Base-by-base conservation (phyloP, 2,113 vertebrate genomes). In the Myrmecophaga tridactyla region DNA sequence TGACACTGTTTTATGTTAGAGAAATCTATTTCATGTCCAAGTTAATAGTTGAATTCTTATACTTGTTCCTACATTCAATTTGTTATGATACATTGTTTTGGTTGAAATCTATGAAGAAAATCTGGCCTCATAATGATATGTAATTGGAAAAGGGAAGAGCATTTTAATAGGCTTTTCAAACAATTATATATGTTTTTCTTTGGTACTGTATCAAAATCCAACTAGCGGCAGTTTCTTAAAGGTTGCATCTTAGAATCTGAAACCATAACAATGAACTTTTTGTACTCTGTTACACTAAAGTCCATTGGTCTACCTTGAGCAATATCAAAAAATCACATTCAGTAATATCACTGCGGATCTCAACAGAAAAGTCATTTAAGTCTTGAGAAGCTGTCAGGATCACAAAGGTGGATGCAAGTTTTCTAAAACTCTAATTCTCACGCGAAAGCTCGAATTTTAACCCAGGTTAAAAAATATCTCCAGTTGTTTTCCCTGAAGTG, bases 341-440 rank as follows among this genome's bases (percentile, higher is more conserved):
- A 39, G 63, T 25, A 94, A 46, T 34, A 60, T 43, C 53, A n/a
- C 39, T 15, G 21, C 46, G 5, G 48, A 29, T 67, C 36, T 46
- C 63, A 56, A 29, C 48, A 76, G 72, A 89, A 89, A 70, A 53
- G 7, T 27, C 29, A 90, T 3, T n/a, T 58, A 92, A 63, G 25
- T 82, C 67, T 0, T 85, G 34, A 23, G 46, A 90, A 96, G 51
- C 41, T 29, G 1, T 70, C 58, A 76, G 43, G 20, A 73, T 94
- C 48, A 92, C 34, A 2, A 9, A 82, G 34, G 15, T n/a, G n/a
- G 14, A 82, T 21, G 62, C 3, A 82, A 77, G 73, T 53, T 82
- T 85, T 92, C 46, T 67, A 41, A 90, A 91, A 78, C 58, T 58
- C 58, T 46, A 58, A 62, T 67, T 95, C 95, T 94, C 78, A 90